Base-by-base conservation (phyloP, 1,140 invertebrate species). In the Bemisia tabaci region DNA sequence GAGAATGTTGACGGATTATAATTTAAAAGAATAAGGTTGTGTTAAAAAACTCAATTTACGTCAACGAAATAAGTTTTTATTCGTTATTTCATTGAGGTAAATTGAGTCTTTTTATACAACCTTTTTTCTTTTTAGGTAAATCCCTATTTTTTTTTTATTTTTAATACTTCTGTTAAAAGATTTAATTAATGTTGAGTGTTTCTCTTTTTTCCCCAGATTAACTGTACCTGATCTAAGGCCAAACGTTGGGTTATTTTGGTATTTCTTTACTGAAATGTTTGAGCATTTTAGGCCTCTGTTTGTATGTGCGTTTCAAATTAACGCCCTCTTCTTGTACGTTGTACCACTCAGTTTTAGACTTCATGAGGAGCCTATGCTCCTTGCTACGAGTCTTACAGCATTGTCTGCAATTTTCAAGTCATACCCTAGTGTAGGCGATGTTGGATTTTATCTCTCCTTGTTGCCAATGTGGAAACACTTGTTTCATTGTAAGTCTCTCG, bases 201-300 rank as follows among this genome's bases (percentile, higher is more conserved):
- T 64, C 0, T 39, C 67, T 70, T 68, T 70, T 71, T 71, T 72
- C 81, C 81, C 67, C 78, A 89, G 87, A 75, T 82, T 92, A 65
- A 84, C 84, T 61, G 92, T 97, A 23, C 91, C 92, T 24, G 95
- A 99, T 80, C 80, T 98, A 61, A 90, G 92, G 70, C 97, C 97
- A 24, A 99, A 98, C 75, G 92, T 97, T 73, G 97, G 97, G 1
- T 79, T 99, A 0, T 99, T 97, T 77, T 99, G 97, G 97, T 99
- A 99, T 76, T 99, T 99, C 77, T 99, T 99, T 75, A 97, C 94
- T 0, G 96, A 99, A 82, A 97, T 99, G 92, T 99, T 99, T 83
- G 95, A 99, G 73, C 96, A 99, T 78, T 99, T 99, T 74, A 84
- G 93, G 63, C 81, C 88, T 66, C 85, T 99, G 69, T 99, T 99